Base-by-base conservation (phyloP, 2,888 invertebrate genomes). In the Ochropacha duplaris region DNA sequence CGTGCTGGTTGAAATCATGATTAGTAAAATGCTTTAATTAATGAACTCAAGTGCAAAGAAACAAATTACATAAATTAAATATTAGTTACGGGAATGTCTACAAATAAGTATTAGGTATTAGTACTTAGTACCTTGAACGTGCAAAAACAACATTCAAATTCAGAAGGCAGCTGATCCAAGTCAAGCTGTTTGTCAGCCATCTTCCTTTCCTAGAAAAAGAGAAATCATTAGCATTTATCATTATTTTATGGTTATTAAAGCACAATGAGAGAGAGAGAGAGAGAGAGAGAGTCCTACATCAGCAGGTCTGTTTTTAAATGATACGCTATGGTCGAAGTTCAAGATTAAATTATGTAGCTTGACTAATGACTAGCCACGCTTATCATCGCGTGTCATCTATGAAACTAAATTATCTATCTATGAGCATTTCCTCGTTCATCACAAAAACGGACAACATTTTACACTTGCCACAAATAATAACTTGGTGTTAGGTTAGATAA, bases 111-210 rank as follows among this genome's bases (percentile, higher is more conserved):
- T 34, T 64, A n/a, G n/a, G n/a, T n/a, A 74, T 90, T 91, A 90
- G 85, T 85, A 72, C 79, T 91, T 90, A 92, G 90, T 96, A 97
- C 97, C 97, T 97, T 97, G 91, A 97, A 96, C 93, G 97, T 97
- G 96, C 97, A 98, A 96, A 97, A 98, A 96, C 97, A 98, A 96
- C 98, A 98, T 95, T 98, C 98, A 95, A 97, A 97, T 94, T 97
- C 97, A 94, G 96, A 97, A 94, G 97, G 97, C 93, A 97, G 95
- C 94, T 97, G 97, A 94, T 97, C 97, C 93, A 96, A 94, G 95
- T 95, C 95, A 91, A 96, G 95, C 90, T 94, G 93, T 93, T 94
- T 94, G 86, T 94, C 94, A 92, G 94, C 94, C 88, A 93, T 94
- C 94, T 95, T 95, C 95, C 95, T 94, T 90, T 94, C 94, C 94